These are phyloP conservation scores for Gephyroberyx darwinii DNA, from an alignment of 2,797 vertebrate genomes.

Conservation along the genomic window DNA sequence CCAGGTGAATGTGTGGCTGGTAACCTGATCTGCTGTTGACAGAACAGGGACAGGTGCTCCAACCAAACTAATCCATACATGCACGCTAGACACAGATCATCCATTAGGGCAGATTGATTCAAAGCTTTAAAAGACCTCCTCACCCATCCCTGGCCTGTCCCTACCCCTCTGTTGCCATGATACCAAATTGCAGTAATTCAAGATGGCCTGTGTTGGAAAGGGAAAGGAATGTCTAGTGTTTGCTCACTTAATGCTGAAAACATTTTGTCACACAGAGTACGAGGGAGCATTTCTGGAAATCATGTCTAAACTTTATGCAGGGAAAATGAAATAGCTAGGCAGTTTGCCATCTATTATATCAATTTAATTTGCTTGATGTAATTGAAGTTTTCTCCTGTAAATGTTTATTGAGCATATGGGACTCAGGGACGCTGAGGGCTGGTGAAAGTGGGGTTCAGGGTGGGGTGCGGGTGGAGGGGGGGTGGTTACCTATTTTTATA, in stretches of 20 bases:
- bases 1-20: constrained; percentile 70
- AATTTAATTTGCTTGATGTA: constrained; percentile 27
- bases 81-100: constrained; percentile 74
- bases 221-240: constrained; percentile 77
- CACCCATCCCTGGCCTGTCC: constrained; percentile 62
- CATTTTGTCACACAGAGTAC: constrained; percentile 71
- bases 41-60: constrained; percentile 82
- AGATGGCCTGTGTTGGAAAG: constrained; percentile 64
- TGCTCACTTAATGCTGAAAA: constrained; percentile 67
- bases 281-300: constrained; percentile 54
- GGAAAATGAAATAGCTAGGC: constrained; percentile 39
- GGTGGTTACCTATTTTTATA: constrained; percentile 18
- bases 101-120: constrained; percentile 80
- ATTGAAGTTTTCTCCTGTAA: constrained; percentile 10
- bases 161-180: constrained; percentile 76
- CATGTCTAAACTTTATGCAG: constrained; percentile 38
- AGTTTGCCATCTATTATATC: constrained; percentile 33
- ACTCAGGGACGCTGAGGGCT: constrained; percentile 8
- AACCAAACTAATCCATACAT: constrained; percentile 78
- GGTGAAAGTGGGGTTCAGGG: neutral
- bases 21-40: constrained; percentile 83
- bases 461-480: neutral
- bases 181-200: constrained; percentile 77
- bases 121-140: constrained; percentile 67
- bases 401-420: constrained; percentile 12